Conservation (phyloP, 1,140 invertebrate genomes). For the Aphelenchoides besseyi region DNA sequence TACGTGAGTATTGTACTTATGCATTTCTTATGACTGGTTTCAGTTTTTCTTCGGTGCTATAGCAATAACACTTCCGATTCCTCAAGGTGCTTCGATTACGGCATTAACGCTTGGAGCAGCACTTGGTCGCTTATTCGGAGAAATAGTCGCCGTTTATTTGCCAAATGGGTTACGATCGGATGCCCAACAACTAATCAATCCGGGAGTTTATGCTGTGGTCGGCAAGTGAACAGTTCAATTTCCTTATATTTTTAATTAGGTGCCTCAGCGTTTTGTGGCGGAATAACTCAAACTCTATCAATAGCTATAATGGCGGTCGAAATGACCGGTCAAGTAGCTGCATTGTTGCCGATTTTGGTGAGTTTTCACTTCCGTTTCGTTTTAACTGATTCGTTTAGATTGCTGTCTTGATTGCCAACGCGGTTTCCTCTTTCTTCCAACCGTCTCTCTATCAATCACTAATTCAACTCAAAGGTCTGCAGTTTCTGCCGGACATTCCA, state of each 20-base stretch:
- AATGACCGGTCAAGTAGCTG: conserved; percentile 12
- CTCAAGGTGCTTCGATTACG: not conserved
- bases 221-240: not conserved
- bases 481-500: not conserved
- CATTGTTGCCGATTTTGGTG: not conserved
- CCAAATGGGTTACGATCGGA: not conserved
- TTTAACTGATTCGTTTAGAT: not conserved
- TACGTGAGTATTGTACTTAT: not conserved
- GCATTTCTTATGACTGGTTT: not conserved
- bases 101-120: not conserved
- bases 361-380: not conserved
- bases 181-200: not conserved
- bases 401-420: conserved; percentile 10
- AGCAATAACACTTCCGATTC: conserved; percentile 13
- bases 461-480: conserved; percentile 8
- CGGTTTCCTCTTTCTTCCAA: not conserved
- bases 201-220: conserved; percentile 12
- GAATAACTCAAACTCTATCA: conserved; percentile 8
- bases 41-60: not conserved
- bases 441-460: conserved; percentile 3
- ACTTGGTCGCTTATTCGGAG: conserved; percentile 5
- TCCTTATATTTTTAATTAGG: not conserved
- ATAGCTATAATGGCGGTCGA: conserved; percentile 3
- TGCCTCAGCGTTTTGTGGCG: conserved; percentile 7
- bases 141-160: not conserved